These are phyloP conservation scores for Synergus gifuensis DNA, from an alignment of 2,888 invertebrate species.

Conservation along the genomic window DNA sequence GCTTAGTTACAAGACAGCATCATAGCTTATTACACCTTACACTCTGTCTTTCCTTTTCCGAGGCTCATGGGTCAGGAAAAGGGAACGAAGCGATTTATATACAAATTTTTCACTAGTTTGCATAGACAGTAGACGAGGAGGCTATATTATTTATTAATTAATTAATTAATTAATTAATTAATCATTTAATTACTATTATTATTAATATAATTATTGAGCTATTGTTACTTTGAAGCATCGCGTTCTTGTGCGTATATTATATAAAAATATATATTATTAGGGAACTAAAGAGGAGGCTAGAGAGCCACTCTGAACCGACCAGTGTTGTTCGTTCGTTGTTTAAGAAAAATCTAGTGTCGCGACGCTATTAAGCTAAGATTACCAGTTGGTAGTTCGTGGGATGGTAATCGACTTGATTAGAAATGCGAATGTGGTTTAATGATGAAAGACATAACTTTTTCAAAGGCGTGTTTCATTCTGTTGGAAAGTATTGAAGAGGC, in stretches of 20 bases:
- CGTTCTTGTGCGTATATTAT: slow-evolving; percentile 64
- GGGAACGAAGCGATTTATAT: slow-evolving; percentile 52
- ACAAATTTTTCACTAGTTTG: slow-evolving; percentile 71
- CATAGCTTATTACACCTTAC: slow-evolving; percentile 74
- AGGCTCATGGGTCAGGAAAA: slow-evolving; percentile 38
- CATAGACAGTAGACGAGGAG: slow-evolving; percentile 75
- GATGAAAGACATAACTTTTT: neutral
- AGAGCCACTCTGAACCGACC: slow-evolving; percentile 39
- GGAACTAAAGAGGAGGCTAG: slow-evolving; percentile 38
- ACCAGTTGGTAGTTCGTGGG: neutral
- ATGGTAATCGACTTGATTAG: neutral
- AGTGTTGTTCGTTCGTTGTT: slow-evolving; percentile 54
- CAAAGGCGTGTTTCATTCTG: neutral
- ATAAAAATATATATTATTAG: slow-evolving; percentile 46
- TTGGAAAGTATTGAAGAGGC: neutral
- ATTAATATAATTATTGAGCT: slow-evolving; percentile 48
- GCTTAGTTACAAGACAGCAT: slow-evolving; percentile 71
- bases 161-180: slow-evolving; percentile 68
- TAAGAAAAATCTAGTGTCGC: slow-evolving; percentile 49
- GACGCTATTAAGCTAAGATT: slow-evolving; percentile 35
- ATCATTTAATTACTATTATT: slow-evolving; percentile 67
- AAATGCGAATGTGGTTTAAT: neutral
- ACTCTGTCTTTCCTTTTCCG: slow-evolving; percentile 62
- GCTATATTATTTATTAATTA: slow-evolving; percentile 72
- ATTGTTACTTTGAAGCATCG: slow-evolving; percentile 52